Conservation (phyloP, 2,888 invertebrate genomes). For the Trichogramma evanescens region DNA sequence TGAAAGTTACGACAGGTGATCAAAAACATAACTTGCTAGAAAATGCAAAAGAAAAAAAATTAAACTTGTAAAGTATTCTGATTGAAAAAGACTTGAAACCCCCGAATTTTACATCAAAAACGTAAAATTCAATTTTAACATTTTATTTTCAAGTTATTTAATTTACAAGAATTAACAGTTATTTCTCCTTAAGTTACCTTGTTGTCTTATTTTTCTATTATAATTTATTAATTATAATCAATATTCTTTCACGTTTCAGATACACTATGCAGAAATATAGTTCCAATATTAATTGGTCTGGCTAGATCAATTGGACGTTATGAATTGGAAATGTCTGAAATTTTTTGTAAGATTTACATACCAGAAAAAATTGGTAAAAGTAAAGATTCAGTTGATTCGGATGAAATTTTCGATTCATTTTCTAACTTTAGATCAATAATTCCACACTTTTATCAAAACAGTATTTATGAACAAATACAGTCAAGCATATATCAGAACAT, state of each 20-base stretch:
- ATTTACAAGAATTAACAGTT: slow-evolving; percentile 1
- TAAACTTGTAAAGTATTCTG: too few species aligned
- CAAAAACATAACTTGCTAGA: too few species aligned
- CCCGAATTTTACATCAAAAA: too few species aligned
- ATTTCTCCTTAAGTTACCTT: background rate
- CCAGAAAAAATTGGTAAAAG: slow-evolving; percentile 45
- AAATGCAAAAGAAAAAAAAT: too few species aligned
- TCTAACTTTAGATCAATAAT: slow-evolving; percentile 81
- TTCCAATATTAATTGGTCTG: slow-evolving; percentile 82
- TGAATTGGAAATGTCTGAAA: slow-evolving; percentile 68
- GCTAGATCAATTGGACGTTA: slow-evolving; percentile 88
- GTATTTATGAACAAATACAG: slow-evolving; percentile 62
- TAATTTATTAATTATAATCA: slow-evolving; percentile 1
- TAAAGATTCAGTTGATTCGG: slow-evolving; percentile 34
- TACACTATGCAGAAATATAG: slow-evolving; percentile 76
- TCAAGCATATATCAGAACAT: slow-evolving; percentile 48
- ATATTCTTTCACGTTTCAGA: slow-evolving; percentile 45
- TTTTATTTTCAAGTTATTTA: too few species aligned
- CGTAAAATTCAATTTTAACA: too few species aligned
- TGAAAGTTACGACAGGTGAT: too few species aligned
- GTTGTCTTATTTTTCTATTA: background rate
- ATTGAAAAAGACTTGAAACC: too few species aligned
- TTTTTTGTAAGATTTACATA: slow-evolving; percentile 72
- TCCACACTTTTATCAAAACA: slow-evolving; percentile 82
- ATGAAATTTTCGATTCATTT: slow-evolving; percentile 61